Evolutionary conservation across 2,888 invertebrate genomes (phyloP), one percentile per base, ranked within the genome.

Genomic region (Phytoseiulus persimilis): DNA sequence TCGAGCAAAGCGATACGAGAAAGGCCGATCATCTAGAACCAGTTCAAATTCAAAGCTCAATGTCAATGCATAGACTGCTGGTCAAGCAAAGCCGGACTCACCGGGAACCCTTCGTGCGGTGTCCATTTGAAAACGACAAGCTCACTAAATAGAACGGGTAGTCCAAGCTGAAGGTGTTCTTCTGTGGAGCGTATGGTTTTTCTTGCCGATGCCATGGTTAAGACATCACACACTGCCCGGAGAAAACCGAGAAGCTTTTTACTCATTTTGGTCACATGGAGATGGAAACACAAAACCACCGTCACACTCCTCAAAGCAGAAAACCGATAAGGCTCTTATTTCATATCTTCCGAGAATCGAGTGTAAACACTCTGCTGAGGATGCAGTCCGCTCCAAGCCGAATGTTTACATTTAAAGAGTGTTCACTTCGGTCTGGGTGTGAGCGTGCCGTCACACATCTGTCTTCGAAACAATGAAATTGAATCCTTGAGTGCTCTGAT

Each of bases 91-190:
- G 65, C 18, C 28, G n/a, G 28, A 87, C 87, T 32, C 33, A 87
- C 87, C 32, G 87, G 87, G 33, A 87, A 87, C 11, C 87, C 87
- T 14, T 32, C 45, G 33, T 32, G 28, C 87, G 87, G 87, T 45
- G 87, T 87, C 87, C 87, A 87, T 87, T 87, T 87, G 87, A 87
- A 87, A 45, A 87, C 87, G 39, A 87, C 32, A 28, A 87, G 33
- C 87, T 87, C 87, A 45, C 87, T 87, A n/a, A 87, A 87, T 33
- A 87, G 33, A 5, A 87, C 87, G 11, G 87, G 87, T 6, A 87
- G 87, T 31, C 87, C 87, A 14, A 87, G 87, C 33, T 11, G 45
- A n/a, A 87, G 87, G 32, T 87, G 87, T n/a, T 87, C 87, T 23
- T 87, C 87, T 33, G 23, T 87, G 0, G 87, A 87, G 87, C 87